Percentiles rank a stretch among this genome's conserved stretches.
phyloP scores from a whole-genome alignment of 2,113 vertebrate genomes.

The Cyprinodon brontotheroides region DNA sequence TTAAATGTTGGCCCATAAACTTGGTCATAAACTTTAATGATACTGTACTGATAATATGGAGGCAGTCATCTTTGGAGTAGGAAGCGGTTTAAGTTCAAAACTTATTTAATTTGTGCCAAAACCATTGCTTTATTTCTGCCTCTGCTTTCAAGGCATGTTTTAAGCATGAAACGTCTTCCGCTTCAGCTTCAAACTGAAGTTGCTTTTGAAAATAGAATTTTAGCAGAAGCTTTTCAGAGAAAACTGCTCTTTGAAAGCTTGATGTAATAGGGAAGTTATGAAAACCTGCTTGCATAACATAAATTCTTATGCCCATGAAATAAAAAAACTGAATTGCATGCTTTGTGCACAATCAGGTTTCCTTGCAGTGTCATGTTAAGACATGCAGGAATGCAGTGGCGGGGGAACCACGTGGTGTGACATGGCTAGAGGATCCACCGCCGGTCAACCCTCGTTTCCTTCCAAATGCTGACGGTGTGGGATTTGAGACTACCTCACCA shows the following conservation, averaged over 20 bases:
- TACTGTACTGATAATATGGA: too few relatives aligned
- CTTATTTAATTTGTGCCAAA: too few relatives aligned
- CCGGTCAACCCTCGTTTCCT: slow-evolving; percentile 20
- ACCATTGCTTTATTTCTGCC: not conserved
- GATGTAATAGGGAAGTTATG: slow-evolving; percentile 10
- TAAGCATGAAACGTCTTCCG: not conserved
- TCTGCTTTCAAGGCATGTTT: not conserved
- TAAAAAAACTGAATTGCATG: slow-evolving; percentile 16
- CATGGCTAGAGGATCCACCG: slow-evolving; percentile 21
- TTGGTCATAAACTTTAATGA: not conserved
- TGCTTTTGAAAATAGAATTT: not conserved
- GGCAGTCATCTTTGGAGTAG: too few relatives aligned
- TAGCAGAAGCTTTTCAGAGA: not conserved
- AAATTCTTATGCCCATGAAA: not conserved
- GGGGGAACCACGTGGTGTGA: slow-evolving; percentile 14
- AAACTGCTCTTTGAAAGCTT: slow-evolving; percentile 1
- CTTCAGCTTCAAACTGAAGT: not conserved
- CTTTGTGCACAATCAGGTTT: not conserved
- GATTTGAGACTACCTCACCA: slow-evolving; percentile 52
- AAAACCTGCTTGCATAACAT: slow-evolving; percentile 11
- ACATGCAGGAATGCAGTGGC: slow-evolving; percentile 31
- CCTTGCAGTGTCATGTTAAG: slow-evolving; percentile 31
- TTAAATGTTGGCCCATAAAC: not conserved
- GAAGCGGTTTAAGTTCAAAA: too few relatives aligned
- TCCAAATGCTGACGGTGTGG: slow-evolving; percentile 65